Percentiles rank a stretch among this genome's conserved stretches.
These are phyloP conservation scores for Gryllus longicercus DNA, from an alignment of 2,888 invertebrate genomes.

Conservation along the genomic window DNA sequence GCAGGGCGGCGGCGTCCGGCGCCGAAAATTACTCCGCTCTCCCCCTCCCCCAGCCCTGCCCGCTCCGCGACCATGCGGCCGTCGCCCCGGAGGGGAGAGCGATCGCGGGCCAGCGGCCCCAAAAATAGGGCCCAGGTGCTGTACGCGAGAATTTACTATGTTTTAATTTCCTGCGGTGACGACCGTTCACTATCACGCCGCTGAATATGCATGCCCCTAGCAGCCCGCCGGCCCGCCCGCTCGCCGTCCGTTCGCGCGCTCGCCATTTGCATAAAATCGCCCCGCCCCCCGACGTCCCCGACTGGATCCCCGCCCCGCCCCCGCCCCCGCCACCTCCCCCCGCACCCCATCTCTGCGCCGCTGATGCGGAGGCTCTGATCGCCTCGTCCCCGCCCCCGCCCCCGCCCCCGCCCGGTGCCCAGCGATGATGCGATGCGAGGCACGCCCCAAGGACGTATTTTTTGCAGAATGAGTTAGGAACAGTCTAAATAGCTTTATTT, in stretches of 20 bases:
- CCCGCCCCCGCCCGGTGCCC: not conserved
- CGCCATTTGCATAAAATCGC: conserved; percentile 7
- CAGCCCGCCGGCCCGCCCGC: not conserved
- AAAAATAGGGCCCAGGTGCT: conserved; percentile 8
- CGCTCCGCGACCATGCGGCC: not conserved
- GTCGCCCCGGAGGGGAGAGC: not conserved
- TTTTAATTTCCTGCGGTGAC: conserved; percentile 17
- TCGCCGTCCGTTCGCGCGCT: not conserved
- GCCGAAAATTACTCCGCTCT: not conserved
- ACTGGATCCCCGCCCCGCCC: not conserved
- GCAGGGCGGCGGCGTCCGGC: not conserved
- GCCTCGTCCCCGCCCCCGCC: not conserved
- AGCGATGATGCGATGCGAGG: no score
- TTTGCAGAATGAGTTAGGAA: no score
- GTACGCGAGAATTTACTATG: not conserved
- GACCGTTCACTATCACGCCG: not conserved
- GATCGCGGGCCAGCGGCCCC: not conserved
- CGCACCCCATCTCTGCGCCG: not conserved
- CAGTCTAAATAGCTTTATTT: no score
- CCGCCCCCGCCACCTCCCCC: not conserved
- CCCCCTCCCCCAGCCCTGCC: not conserved
- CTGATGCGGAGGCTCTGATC: not conserved
- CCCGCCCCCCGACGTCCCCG: not conserved
- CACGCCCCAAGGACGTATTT: no score
- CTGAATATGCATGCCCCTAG: not conserved